phyloP scores from a whole-genome alignment of 2,888 invertebrate genomes.

The Clitarchus hookeri region DNA sequence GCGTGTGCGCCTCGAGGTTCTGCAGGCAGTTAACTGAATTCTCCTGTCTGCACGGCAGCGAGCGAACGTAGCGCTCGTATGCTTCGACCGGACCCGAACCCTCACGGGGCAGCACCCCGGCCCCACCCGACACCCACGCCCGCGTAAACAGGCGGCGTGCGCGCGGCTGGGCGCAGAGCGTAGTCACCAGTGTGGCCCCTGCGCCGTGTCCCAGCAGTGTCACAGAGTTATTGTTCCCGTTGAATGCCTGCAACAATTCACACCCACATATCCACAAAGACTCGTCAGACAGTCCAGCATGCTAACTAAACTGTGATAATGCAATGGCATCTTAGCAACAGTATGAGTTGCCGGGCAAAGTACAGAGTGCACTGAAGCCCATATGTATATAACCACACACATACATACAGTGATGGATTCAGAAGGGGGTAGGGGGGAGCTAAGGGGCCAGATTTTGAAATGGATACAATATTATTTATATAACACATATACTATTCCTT shows the following conservation, averaged over 20 bases:
- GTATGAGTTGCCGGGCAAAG: too few species aligned
- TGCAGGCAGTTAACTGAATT: conserved; percentile 58
- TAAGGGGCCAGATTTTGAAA: too few species aligned
- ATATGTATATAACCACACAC: too few species aligned
- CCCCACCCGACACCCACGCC: conserved; percentile 80
- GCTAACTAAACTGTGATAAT: too few species aligned
- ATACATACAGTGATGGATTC: too few species aligned
- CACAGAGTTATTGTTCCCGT: conserved; percentile 75
- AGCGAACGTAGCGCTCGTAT: conserved; percentile 19
- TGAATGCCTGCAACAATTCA: conserved; percentile 63
- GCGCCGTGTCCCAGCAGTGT: conserved; percentile 85
- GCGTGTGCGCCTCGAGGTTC: conserved; percentile 55
- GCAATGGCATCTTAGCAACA: too few species aligned
- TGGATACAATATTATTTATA: too few species aligned
- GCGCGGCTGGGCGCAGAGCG: conserved; percentile 62
- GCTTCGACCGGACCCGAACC: conserved; percentile 25
- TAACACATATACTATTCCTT: too few species aligned
- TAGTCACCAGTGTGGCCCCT: conserved; percentile 81
- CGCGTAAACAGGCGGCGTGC: conserved; percentile 66
- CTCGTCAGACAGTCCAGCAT: neutral
- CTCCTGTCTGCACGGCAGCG: conserved; percentile 49
- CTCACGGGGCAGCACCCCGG: conserved; percentile 74
- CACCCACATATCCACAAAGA: neutral
- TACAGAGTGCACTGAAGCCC: too few species aligned
- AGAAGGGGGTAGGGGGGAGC: too few species aligned